Evolutionary conservation across 2,797 vertebrate species (phyloP), one percentile per base, ranked within the genome.

Genomic region (Cirrhinus molitorella): DNA sequence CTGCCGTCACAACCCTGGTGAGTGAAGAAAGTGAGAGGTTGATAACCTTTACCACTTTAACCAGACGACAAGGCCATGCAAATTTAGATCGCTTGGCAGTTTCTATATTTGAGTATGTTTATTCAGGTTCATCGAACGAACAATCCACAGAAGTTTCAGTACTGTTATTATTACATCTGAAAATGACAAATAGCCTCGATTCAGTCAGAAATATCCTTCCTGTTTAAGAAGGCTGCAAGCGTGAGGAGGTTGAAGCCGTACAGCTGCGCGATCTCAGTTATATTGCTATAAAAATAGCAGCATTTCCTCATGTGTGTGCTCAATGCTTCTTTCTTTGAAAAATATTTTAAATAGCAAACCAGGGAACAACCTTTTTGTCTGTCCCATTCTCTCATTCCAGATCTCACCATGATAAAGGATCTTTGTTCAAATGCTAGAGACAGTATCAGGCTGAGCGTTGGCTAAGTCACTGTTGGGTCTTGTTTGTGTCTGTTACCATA

Each of bases 401-500:
- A 66, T 87, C 76, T 80, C 61, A 75, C 79, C 73, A 85, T 90
- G 90, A 93, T 79, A 83, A 89, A 90, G 76, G 13, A 37, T 85
- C 91, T 92, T 92, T 94, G 92, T 93, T 88, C 77, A 43, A 80
- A 89, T 68, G 87, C 61, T 31, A 14, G 81, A 68, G 55, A 81
- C 79, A 67, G 83, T 78, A 59, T 65, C 53, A 59, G 40, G 57
- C 79, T 40, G 74, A 74, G 57, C 53, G 63, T 57, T 83, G 85
- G 68, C 80, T 49, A 76, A 63, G 59, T 47, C 80, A 88, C 86
- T 94, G 93, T 94, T 96, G 90, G 85, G 91, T 80, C 86, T 84
- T 95, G 94, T 96, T 95, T 94, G 87, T 90, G 91, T 94, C 91
- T 90, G 94, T 95, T 92, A 88, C 91, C 91, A 86, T 89, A 83